phyloP scores from a whole-genome alignment of 1,140 invertebrate genomes.

The Kradibia gibbosae region DNA sequence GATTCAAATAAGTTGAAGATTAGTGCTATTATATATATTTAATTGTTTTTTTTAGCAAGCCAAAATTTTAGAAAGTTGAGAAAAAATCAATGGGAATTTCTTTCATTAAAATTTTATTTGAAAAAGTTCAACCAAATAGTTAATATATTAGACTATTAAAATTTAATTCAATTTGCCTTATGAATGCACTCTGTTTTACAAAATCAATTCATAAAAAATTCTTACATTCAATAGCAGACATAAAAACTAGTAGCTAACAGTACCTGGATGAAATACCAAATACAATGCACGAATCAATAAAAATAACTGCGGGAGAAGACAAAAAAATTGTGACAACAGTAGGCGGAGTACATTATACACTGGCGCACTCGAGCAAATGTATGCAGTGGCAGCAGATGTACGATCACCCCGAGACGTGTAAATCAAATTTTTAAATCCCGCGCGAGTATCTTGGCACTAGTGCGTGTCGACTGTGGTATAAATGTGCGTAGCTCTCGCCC shows the following conservation, averaged over 20 bases:
- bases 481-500: conserved; percentile 53
- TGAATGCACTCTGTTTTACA: too few relatives aligned
- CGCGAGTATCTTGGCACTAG: conserved; percentile 59
- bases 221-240: neutral
- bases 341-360: neutral
- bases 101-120: too few relatives aligned
- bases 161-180: too few relatives aligned
- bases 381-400: conserved; percentile 59
- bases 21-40: neutral
- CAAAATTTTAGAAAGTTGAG: too few relatives aligned
- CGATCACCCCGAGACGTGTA: conserved; percentile 68
- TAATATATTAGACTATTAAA: too few relatives aligned
- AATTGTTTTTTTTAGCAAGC: neutral
- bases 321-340: conserved; percentile 2
- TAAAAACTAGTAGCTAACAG: neutral
- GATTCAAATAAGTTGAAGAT: neutral
- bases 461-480: conserved; percentile 58
- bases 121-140: too few relatives aligned
- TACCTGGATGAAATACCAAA: neutral
- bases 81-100: too few relatives aligned
- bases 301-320: conserved; percentile 20
- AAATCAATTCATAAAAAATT: too few relatives aligned
- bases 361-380: neutral
- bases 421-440: conserved; percentile 72
- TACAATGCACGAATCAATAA: conserved; percentile 27